Evolutionary conservation across 2,113 vertebrate genomes (phyloP), one percentile per base, ranked within the genome.

Genomic region (Phylloscopus trochilus): DNA sequence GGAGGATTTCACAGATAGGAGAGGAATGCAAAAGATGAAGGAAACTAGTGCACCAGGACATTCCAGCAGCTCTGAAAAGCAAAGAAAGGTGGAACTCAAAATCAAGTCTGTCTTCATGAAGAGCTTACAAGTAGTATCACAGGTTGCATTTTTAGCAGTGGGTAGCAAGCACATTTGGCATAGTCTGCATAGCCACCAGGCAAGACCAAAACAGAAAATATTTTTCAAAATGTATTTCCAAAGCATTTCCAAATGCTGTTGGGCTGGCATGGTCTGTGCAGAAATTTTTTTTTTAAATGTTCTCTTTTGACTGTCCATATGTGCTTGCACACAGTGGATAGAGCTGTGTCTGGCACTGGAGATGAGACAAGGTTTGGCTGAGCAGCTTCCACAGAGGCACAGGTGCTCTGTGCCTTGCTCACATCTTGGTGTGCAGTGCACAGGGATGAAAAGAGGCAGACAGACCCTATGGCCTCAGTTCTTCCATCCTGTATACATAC

Each of bases 211-310:
- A 81, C 68, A 94, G 82, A 88, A 93, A 95, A 90, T 92, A 84
- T 93, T 94, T 94, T 93, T 81, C 89, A 77, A 70, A 92, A 77
- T 83, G 4, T 67, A 58, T 74, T 95, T 83, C 53, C 63, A 88
- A 86, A 66, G n/a, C 44, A 66, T 77, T 94, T 88, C 67, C 47
- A 90, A 78, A 62, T 52, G 63, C 55, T 80, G 33, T 15, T 83
- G 79, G 55, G 27, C 72, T 94, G 92, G 68, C 80, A 26, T 39
- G 55, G 27, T 74, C 67, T 51, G 10, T 26, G 79, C 59, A 37
- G 44, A 6, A 62, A 67, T 43, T 33, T 33, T 67, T 67, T 46
- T 83, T 41, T 15, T 10, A 78, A 78, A 19, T 33, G 33, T 39
- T 77, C 70, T 84, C 55, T 77, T 77, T 28, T 43, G 78, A 83